Evolutionary conservation across 2,888 invertebrate genomes (phyloP).

Genomic region (Silvanus unidentatus): DNA sequence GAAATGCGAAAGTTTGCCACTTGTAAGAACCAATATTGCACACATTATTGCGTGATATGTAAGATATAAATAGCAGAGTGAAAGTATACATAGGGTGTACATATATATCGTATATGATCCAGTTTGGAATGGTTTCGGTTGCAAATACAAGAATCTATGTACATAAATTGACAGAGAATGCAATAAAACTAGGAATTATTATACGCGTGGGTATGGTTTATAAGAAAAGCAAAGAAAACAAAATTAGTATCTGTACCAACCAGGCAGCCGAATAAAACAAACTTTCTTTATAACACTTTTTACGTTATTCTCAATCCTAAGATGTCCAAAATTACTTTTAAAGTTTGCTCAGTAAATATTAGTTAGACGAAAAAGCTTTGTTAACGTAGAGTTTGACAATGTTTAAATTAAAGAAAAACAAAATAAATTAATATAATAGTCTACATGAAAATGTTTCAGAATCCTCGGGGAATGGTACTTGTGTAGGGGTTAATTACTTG

Average conservation of each 20-base stretch:
- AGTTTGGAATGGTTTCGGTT: no score
- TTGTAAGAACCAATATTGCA: constrained; percentile 1
- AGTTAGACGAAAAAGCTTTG: constrained; percentile 2
- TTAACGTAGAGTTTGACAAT: constrained; percentile 1
- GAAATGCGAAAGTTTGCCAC: constrained; percentile 1
- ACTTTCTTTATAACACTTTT: constrained; percentile 3
- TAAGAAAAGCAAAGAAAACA: not conserved
- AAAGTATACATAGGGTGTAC: no score
- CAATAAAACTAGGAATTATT: constrained; percentile 3
- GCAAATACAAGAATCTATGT: no score
- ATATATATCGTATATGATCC: no score
- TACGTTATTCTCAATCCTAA: constrained; percentile 5
- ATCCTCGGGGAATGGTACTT: no score
- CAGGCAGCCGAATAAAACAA: not conserved
- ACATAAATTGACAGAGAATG: not conserved
- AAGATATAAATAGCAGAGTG: no score
- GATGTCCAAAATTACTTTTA: constrained; percentile 6
- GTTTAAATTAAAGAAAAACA: not conserved
- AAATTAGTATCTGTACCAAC: not conserved
- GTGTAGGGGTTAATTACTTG: no score
- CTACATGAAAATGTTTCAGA: no score
- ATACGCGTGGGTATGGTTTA: constrained; percentile 1
- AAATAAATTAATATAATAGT: no score
- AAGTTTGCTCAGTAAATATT: constrained; percentile 5
- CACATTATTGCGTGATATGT: not conserved